Evolutionary conservation across 1,140 invertebrate species (phyloP), one percentile per base, ranked within the genome.

Genomic region (Varroa destructor): DNA sequence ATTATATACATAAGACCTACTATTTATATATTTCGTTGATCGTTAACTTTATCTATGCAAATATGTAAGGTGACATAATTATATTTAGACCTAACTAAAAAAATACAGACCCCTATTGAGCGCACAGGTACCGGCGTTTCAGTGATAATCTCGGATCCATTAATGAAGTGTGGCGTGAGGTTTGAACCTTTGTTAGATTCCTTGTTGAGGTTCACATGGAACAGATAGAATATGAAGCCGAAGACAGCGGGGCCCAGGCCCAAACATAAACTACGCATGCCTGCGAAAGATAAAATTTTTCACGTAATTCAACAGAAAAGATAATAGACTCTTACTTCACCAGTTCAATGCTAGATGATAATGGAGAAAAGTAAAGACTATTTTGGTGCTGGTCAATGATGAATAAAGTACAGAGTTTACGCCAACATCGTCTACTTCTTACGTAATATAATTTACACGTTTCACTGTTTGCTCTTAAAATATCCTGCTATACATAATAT

Each of bases 201-300:
- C 72, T 88, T 87, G 80, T 93, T 94, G 74, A 99, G 83, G 84
- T 99, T 92, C 72, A 99, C 95, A 80, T 97, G 90, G 81, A 99
- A 99, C 75, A 98, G 82, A 81, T 95, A 99, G 81, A 99, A 99
- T 76, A 99, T 93, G 72, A 99, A 86, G 40, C 97, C 97, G 81
- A 96, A 99, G 81, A 96, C 86, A 8, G 93, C 93, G 0, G 93
- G 93, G 1, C 93, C 93, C 25, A 97, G 81, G 1, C 91, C 91
- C 79, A 91, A 92, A 78, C 90, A 93, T 42, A 98, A 84, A 12
- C 94, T 93, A 75, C 94, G 82, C 85, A 94, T 92, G 46, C 91
- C 91, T 67, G 61, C 10, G 46, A 12, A 67, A 12, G 37, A 67
- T 2, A 37, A 58, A 58, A 58, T 58, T 42, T 25, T 25, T 25